Percentiles rank a stretch among this genome's conserved stretches.
Conservation (phyloP, 2,113 vertebrate species). For the Prionailurus bengalensis region DNA sequence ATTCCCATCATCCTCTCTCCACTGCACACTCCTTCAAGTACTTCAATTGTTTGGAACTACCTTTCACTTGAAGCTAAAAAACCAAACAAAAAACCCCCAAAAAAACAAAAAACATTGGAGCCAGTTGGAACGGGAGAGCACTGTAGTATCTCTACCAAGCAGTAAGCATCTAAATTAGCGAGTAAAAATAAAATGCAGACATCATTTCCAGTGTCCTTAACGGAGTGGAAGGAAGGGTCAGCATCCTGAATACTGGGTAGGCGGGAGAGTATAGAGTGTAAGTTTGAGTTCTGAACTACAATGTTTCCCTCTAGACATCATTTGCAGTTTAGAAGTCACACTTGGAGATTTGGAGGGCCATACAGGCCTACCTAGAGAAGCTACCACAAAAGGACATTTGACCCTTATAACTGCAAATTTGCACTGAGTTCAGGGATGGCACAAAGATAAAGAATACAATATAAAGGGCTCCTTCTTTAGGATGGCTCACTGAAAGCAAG, state of each 20-base stretch:
- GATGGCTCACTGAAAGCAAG: background rate
- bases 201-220: background rate
- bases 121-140: accelerated
- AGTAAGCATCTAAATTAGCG: background rate
- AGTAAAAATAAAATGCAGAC: background rate
- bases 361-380: background rate
- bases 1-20: background rate
- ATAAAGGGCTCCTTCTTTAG: background rate
- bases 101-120: background rate
- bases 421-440: background rate
- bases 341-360: background rate
- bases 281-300: background rate
- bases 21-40: background rate
- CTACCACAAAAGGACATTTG: background rate
- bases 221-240: background rate
- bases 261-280: background rate
- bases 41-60: background rate
- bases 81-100: background rate
- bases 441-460: background rate
- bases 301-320: background rate
- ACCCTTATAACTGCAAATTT: background rate
- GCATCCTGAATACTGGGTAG: background rate
- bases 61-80: background rate
- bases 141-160: background rate
- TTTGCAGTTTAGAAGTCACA: background rate